phyloP scores from a whole-genome alignment of 2,797 vertebrate genomes.

The Choloepus didactylus region DNA sequence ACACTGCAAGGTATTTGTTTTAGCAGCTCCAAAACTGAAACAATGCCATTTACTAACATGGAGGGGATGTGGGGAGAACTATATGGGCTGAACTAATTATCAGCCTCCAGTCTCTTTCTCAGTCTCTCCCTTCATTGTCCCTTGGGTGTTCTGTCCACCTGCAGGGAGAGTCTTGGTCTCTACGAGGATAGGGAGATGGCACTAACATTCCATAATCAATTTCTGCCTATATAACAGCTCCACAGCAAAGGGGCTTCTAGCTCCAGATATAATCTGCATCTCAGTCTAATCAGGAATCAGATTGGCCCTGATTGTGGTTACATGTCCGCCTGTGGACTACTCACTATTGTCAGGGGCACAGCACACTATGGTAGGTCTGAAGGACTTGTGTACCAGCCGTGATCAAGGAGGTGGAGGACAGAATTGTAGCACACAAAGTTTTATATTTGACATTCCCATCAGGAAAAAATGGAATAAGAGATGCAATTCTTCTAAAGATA shows the following conservation, averaged over 20 bases:
- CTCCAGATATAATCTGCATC: background rate
- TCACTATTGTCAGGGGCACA: background rate
- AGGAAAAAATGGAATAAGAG: background rate
- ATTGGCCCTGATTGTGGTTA: background rate
- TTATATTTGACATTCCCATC: background rate
- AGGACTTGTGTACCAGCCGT: background rate
- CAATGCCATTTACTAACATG: background rate
- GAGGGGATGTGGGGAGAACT: background rate
- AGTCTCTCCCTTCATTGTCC: background rate
- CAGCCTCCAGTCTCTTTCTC: background rate
- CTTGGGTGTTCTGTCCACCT: background rate
- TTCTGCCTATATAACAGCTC: background rate
- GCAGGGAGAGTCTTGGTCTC: background rate
- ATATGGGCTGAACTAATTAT: background rate
- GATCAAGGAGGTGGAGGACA: background rate
- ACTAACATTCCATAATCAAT: background rate
- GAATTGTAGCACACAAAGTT: background rate
- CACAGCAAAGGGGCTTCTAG: background rate
- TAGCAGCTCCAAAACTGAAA: no score
- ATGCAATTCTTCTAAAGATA: background rate
- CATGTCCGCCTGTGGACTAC: background rate
- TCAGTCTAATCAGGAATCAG: background rate
- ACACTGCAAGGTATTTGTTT: no score
- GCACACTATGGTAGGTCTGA: accelerated
- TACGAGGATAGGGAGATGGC: background rate